Conservation (phyloP, 2,888 invertebrate species). For the Antitype chi region DNA sequence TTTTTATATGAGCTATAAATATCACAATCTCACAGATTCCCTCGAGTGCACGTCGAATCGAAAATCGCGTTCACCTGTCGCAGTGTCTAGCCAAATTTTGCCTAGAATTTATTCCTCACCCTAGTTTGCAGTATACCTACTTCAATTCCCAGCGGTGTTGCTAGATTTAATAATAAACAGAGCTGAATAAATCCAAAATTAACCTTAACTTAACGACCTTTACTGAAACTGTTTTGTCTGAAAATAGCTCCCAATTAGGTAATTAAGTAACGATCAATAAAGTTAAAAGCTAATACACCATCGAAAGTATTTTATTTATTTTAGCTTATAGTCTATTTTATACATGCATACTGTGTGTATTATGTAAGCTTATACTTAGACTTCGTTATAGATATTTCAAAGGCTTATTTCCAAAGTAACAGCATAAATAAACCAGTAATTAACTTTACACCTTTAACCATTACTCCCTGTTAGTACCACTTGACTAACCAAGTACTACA, state of each 20-base stretch:
- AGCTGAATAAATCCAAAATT: slow-evolving; percentile 13
- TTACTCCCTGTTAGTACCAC: slow-evolving; percentile 54
- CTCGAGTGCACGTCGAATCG: slow-evolving; percentile 41
- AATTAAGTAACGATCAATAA: neutral
- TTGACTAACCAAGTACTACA: slow-evolving; percentile 48
- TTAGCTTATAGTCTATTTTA: neutral
- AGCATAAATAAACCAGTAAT: slow-evolving; percentile 37
- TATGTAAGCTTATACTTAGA: neutral
- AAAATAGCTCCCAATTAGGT: neutral
- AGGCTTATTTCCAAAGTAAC: slow-evolving; percentile 3
- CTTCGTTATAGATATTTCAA: neutral
- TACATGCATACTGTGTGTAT: neutral
- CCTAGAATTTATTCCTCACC: slow-evolving; percentile 41
- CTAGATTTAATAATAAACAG: slow-evolving; percentile 25
- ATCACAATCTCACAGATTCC: slow-evolving; percentile 39
- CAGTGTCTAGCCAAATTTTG: slow-evolving; percentile 59
- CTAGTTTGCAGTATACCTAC: slow-evolving; percentile 25
- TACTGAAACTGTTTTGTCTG: slow-evolving; percentile 5
- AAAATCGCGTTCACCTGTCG: slow-evolving; percentile 54
- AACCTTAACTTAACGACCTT: slow-evolving; percentile 8
- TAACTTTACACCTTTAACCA: slow-evolving; percentile 53
- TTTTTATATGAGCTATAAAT: slow-evolving; percentile 48
- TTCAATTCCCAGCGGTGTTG: slow-evolving; percentile 19
- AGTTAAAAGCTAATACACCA: neutral
- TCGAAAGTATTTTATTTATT: neutral